Evolutionary conservation across 2,888 invertebrate species (phyloP), one percentile per base, ranked within the genome.

Genomic region (Metalampra italica): DNA sequence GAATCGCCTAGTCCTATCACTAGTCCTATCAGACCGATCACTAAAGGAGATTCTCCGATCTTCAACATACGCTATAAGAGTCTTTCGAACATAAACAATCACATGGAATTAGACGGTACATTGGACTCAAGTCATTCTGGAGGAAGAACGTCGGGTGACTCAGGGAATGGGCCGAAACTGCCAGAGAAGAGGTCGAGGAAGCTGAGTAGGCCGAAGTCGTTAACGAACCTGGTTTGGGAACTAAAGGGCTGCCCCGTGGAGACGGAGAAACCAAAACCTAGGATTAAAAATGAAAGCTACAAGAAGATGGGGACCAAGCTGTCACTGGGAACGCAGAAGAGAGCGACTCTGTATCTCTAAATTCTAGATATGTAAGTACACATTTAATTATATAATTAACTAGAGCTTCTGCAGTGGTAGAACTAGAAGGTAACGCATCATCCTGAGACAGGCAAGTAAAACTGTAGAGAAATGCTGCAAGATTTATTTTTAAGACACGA

Each of bases 201-300:
- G 68, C 79, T 97, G 52, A 95, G 95, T 65, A 92, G 96, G 71
- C 96, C 96, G 46, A 93, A 96, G 62, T 96, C 96, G 52, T 87
- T 97, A 71, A 96, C 96, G 54, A 96, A 96, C 85, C 91, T 97
- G 68, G 96, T 96, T 55, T 96, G 96, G 96, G 95, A 96, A 75
- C 71, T 92, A 57, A 87, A 89, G 56, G 90, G 89, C 0, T 88
- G 87, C 67, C 89, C 89, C 9, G 80, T 79, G 34, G 85, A 86
- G 56, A 56, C 79, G 57, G 89, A 90, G 56, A 90, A 89, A 75
- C 83, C 88, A 70, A 90, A 89, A 79, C 69, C 77, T 75, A 90
- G 85, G 54, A 71, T 79, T 68, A 90, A 90, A 78, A 86, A 85
- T 63, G 90, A 91, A 57, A 78, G 82, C 45, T 88, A 89, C 69